phyloP scores from a whole-genome alignment of 2,888 invertebrate genomes.

The Aspidiotus rigidus region DNA sequence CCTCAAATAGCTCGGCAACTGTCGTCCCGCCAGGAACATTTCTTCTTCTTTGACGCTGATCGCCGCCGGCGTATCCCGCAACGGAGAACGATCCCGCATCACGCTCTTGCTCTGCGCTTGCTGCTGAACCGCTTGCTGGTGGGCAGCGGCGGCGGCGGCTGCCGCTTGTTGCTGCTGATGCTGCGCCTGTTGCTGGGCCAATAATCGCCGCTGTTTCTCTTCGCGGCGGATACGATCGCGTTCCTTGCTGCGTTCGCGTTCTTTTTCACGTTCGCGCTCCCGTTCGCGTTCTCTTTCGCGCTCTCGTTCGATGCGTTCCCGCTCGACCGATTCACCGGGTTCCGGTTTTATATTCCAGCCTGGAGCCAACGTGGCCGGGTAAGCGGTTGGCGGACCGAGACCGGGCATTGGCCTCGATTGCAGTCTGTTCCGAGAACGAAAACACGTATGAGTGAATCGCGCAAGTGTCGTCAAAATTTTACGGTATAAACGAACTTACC shows the following conservation, averaged over 20 bases:
- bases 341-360: conserved; percentile 61
- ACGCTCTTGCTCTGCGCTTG: conserved; percentile 22
- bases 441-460: conserved; percentile 20
- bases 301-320: conserved; percentile 45
- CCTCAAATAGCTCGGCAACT: conserved; percentile 43
- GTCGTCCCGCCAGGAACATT: conserved; percentile 43
- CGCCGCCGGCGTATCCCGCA: conserved; percentile 53
- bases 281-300: conserved; percentile 43
- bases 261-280: conserved; percentile 45
- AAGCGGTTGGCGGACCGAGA: conserved; percentile 36
- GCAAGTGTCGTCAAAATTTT: not conserved
- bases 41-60: conserved; percentile 38
- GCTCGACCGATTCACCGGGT: conserved; percentile 48
- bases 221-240: conserved; percentile 42
- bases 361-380: conserved; percentile 43
- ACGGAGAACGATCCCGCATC: conserved; percentile 60
- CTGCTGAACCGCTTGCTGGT: conserved; percentile 31
- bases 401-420: conserved; percentile 49
- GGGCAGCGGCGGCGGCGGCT: conserved; percentile 5
- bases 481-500: conserved; percentile 43
- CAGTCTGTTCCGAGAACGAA: conserved; percentile 42
- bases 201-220: conserved; percentile 46
- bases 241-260: conserved; percentile 39
- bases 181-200: conserved; percentile 43
- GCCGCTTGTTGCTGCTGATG: conserved; percentile 34